These are phyloP conservation scores for Dynastes tityus DNA, from an alignment of 2,888 invertebrate species.

Conservation along the genomic window DNA sequence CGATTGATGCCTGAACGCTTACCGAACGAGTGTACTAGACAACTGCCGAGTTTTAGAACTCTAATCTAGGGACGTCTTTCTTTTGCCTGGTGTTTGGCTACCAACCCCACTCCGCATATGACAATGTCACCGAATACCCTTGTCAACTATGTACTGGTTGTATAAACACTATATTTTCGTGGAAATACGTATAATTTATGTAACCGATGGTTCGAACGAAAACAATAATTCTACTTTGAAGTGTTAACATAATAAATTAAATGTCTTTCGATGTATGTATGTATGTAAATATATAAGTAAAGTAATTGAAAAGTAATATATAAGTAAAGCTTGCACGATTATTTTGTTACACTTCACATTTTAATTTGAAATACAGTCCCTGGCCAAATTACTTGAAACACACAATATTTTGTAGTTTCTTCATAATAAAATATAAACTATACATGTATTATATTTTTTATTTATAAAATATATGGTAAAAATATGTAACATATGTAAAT, in stretches of 20 bases:
- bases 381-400: too few relatives aligned
- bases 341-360: too few relatives aligned
- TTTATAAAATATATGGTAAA: too few relatives aligned
- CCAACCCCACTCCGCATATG: constrained; percentile 38
- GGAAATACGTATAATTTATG: constrained; percentile 25
- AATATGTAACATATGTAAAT: too few relatives aligned
- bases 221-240: neutral
- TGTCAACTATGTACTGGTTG: constrained; percentile 41
- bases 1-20: constrained; percentile 25
- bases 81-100: constrained; percentile 17
- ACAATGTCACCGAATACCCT: constrained; percentile 42
- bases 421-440: too few relatives aligned
- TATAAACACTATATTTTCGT: constrained; percentile 29
- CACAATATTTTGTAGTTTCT: too few relatives aligned
- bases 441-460: too few relatives aligned
- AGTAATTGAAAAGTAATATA: too few relatives aligned
- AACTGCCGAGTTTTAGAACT: constrained; percentile 27
- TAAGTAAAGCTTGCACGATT: too few relatives aligned
- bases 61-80: constrained; percentile 39
- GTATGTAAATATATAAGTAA: too few relatives aligned
- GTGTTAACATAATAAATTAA: neutral
- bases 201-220: neutral
- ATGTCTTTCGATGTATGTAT: too few relatives aligned
- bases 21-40: constrained; percentile 13
- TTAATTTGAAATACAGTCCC: too few relatives aligned